Evolutionary conservation across 2,888 invertebrate species (phyloP), one percentile per base, ranked within the genome.

Genomic region (Lithosia quadra): DNA sequence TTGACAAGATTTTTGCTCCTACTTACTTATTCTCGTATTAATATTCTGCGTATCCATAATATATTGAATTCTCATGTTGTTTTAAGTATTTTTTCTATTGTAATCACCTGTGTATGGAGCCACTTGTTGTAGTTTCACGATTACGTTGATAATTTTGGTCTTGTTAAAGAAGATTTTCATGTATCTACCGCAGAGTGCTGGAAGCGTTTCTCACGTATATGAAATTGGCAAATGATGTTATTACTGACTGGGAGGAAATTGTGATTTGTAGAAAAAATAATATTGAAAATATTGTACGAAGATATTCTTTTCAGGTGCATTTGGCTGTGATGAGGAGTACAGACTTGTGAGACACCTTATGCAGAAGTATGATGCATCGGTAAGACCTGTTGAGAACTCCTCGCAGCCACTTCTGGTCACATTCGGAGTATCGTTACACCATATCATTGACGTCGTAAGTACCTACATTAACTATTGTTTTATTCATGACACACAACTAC

Each of bases 401-500:
- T 96, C 97, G 0, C 95, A 96, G 71, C 97, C 98, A 0, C 95
- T 98, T 28, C 96, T 96, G 72, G 97, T 98, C 82, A 97, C 97
- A 69, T 98, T 98, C 84, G 98, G 98, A 2, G 96, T 98, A 49
- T 97, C 98, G 0, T 94, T 98, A 71, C 98, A 98, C 91, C 98
- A 98, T 84, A 98, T 98, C 76, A 98, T 98, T 78, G 98, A 98
- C 86, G 98, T 98, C 89, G 98, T 97, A 93, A 96, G 97, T 96
- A 76, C n/a, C n/a, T n/a, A n/a, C 9, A 36, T 58, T 62, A 1
- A 64, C 11, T 60, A 39, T 18, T 60, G 49, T 9, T n/a, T 18
- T 49, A 49, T 49, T 49, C n/a, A 49, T 10, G 28, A 34, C 8
- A 34, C 10, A 10, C 9, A 7, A 8, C 9, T 34, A 34, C 34